These are phyloP conservation scores for Drosophila santomea DNA, from an alignment of 1,140 invertebrate genomes.

Conservation along the genomic window DNA sequence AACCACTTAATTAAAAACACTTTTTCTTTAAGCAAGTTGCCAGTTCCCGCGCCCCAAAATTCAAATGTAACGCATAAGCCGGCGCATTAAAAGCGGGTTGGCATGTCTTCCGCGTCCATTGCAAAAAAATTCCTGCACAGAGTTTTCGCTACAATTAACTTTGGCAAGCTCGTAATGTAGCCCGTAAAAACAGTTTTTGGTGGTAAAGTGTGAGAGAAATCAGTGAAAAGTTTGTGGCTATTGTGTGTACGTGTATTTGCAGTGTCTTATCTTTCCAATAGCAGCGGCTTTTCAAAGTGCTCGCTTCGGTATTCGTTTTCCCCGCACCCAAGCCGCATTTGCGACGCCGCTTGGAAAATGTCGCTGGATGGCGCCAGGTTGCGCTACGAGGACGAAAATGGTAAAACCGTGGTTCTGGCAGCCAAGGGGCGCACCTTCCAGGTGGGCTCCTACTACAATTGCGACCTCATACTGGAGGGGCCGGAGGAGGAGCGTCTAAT, in stretches of 20 bases:
- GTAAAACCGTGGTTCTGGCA: conserved; percentile 28
- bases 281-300: conserved; percentile 17
- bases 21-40: conserved; percentile 8
- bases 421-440: conserved; percentile 74
- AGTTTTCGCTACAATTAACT: conserved; percentile 37
- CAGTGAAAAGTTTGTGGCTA: background rate
- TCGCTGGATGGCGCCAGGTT: conserved; percentile 73
- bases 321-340: conserved; percentile 46
- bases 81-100: conserved; percentile 29
- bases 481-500: conserved; percentile 56
- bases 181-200: background rate
- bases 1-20: background rate
- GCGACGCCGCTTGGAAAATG: conserved; percentile 57
- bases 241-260: conserved; percentile 1
- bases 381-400: conserved; percentile 57
- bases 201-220: conserved; percentile 3
- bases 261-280: background rate
- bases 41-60: conserved; percentile 18
- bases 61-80: conserved; percentile 58
- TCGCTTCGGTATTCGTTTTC: conserved; percentile 36
- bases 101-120: conserved; percentile 71
- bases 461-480: conserved; percentile 61
- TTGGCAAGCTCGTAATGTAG: conserved; percentile 15
- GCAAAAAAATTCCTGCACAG: conserved; percentile 76
- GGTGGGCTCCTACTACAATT: conserved; percentile 65